Evolutionary conservation across 2,888 invertebrate genomes (phyloP).

Genomic region (Priocnemis perturbator): DNA sequence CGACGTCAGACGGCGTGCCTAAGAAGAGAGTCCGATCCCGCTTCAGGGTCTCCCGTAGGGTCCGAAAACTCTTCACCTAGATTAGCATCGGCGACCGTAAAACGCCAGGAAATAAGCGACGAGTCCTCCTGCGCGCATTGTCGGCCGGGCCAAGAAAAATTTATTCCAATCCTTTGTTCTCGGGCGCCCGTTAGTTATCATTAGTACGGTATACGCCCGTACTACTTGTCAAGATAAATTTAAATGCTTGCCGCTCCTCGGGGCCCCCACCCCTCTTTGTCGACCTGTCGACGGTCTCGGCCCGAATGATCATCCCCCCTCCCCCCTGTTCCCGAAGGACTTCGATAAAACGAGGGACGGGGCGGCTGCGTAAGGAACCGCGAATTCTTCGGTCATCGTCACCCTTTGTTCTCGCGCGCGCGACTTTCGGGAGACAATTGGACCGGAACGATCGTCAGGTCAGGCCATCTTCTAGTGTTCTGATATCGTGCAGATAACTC

Average conservation of each 20-base stretch:
- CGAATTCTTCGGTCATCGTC: not conserved
- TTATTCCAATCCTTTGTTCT: constrained; percentile 63
- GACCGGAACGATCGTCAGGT: too few species aligned
- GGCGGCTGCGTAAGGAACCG: not conserved
- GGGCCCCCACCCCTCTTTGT: constrained; percentile 3
- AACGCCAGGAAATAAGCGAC: constrained; percentile 57
- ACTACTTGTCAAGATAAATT: constrained; percentile 50
- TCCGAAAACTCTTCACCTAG: constrained; percentile 37
- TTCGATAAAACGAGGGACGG: too few species aligned
- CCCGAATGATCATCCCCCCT: too few species aligned
- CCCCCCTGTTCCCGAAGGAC: too few species aligned
- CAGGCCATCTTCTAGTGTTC: too few species aligned
- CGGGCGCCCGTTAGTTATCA: constrained; percentile 59
- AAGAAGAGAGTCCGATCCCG: constrained; percentile 34
- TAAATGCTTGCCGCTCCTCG: constrained; percentile 21
- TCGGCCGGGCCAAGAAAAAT: constrained; percentile 50
- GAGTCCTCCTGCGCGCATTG: constrained; percentile 31
- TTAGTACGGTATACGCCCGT: constrained; percentile 52
- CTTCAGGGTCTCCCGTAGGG: constrained; percentile 45
- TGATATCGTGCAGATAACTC: too few species aligned
- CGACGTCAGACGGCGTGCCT: constrained; percentile 53
- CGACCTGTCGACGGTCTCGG: not conserved
- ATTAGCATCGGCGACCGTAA: constrained; percentile 60
- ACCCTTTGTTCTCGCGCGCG: not conserved
- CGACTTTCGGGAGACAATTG: not conserved